Evolutionary conservation across 2,797 vertebrate genomes (phyloP), one percentile per base, ranked within the genome.

Genomic region (Oryzias dopingdopingensis): DNA sequence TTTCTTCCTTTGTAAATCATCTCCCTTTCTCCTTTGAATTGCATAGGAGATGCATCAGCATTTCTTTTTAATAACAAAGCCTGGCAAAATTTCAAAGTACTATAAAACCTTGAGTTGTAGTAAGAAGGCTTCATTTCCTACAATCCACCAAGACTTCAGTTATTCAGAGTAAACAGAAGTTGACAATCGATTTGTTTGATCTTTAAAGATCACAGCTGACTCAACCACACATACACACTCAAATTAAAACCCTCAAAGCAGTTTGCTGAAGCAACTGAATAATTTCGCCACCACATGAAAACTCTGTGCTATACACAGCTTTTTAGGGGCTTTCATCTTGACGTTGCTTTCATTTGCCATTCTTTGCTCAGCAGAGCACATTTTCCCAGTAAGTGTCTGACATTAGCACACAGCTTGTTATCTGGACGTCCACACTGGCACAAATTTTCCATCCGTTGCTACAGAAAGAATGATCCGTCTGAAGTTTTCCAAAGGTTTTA

Each of bases 251-350:
- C 46, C 62, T 56, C 73, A 17, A 59, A 51, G 75, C 68, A 64
- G 47, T 83, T 80, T 80, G 74, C 72, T 76, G 81, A 74, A 74
- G 76, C 41, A 42, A 55, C 72, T 63, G 70, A 81, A 84, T 84
- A 70, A 85, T 85, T 81, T 77, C 63, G 62, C 70, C 75, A 22
- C 70, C 62, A 52, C 68, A 60, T 62, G 56, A 70, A 73, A 76
- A 67, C 57, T 0, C 52, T 1, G 61, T 52, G 69, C 63, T 58
- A 17, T 5, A 17, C 17, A 29, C 55, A 49, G 68, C 72, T 62
- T 45, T 29, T 70, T 69, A 14, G 22, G 51, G 14, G 70, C 80
- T 86, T 86, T 86, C 75, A 83, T 86, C 81, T 80, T 5, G 18
- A 67, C 14, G 62, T 56, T 16, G 62, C 78, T 79, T 84, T 88